Base-by-base conservation (phyloP, 2,888 invertebrate species). In the Parnassius glacialis region DNA sequence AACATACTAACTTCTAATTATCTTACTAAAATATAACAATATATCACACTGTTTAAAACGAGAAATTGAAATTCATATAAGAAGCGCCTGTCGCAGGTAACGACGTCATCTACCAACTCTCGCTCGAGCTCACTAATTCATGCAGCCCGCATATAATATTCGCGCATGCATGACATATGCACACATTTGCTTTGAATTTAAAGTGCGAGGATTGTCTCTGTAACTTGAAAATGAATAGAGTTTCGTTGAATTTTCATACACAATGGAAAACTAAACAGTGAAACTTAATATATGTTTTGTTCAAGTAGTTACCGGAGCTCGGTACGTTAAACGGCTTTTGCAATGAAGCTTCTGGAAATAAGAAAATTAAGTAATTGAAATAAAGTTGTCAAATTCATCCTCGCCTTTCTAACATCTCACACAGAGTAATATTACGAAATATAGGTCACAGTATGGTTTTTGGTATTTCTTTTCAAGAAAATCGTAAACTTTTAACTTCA, bases 81-180 rank as follows among this genome's bases (percentile, higher is more conserved):
- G 56, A 34, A 61, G 57, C 50, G 51, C 13, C n/a, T 47, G 56
- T 47, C 42, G 45, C 52, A 57, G 34, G 43, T 51, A 54, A 61
- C 41, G 55, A 56, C 52, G 10, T 12, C 34, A 58, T 44, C 55
- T 57, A 58, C 42, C 43, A 16, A 53, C 9, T 53, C 16, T 54
- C 42, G 57, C 55, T 41, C 61, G 57, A 43, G 52, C 61, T 52
- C 61, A 63, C 62, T 67, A 67, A 67, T 66, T 64, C 67, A 67
- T 60, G 65, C 57, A 62, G 61, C 67, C 62, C 57, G 65, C 62
- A 65, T 66, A 64, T 65, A 60, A 65, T 64, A 65, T 68, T 59
- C 66, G 54, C 53, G 60, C 62, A 48, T 61, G 65, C 64, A 65
- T 67, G 68, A 68, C 68, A 65, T 64, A 65, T 65, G 59, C 59